Percentiles rank a stretch among this genome's conserved stretches.
These are phyloP conservation scores for Pagrus major DNA, from an alignment of 2,113 vertebrate genomes.

Conservation along the genomic window DNA sequence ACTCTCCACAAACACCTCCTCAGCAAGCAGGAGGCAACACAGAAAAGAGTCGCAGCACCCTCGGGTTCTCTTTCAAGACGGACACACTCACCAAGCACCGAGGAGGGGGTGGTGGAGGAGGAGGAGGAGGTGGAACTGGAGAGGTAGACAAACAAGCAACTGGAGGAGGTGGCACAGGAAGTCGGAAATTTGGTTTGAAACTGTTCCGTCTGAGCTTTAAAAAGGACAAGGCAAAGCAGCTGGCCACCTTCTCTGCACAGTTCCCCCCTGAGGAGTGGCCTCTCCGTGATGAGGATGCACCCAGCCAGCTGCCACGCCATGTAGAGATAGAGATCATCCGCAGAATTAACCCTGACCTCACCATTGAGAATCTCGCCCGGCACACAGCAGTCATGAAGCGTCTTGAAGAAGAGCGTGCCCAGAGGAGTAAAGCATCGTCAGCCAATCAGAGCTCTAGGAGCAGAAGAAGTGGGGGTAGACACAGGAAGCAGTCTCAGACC, in stretches of 20 bases:
- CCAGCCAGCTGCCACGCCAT: slow-evolving; percentile 93
- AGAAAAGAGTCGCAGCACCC: slow-evolving; percentile 94
- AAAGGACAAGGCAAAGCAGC: slow-evolving; percentile 96
- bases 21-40: slow-evolving; percentile 83
- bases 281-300: slow-evolving; percentile 93
- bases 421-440: slow-evolving; percentile 93
- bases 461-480: slow-evolving; percentile 90
- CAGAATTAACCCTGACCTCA: slow-evolving; percentile 97
- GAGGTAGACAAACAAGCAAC: slow-evolving; percentile 89
- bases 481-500: slow-evolving; percentile 92
- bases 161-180: slow-evolving; percentile 59
- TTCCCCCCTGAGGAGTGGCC: slow-evolving; percentile 99
- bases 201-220: slow-evolving; percentile 98
- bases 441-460: slow-evolving; percentile 95
- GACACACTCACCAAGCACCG: slow-evolving; percentile 94
- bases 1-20: slow-evolving; percentile 85
- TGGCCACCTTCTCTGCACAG: slow-evolving; percentile 97
- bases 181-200: slow-evolving; percentile 96
- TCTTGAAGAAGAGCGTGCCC: slow-evolving; percentile 96
- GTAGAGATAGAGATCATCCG: slow-evolving; percentile 98
- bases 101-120: slow-evolving; percentile 77
- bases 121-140: slow-evolving; percentile 32
- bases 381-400: slow-evolving; percentile 99
- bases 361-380: slow-evolving; percentile 96
- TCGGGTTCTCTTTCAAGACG: slow-evolving; percentile 95